Conservation (phyloP, 2,888 invertebrate species). For the Lasioglossum lativentre region DNA sequence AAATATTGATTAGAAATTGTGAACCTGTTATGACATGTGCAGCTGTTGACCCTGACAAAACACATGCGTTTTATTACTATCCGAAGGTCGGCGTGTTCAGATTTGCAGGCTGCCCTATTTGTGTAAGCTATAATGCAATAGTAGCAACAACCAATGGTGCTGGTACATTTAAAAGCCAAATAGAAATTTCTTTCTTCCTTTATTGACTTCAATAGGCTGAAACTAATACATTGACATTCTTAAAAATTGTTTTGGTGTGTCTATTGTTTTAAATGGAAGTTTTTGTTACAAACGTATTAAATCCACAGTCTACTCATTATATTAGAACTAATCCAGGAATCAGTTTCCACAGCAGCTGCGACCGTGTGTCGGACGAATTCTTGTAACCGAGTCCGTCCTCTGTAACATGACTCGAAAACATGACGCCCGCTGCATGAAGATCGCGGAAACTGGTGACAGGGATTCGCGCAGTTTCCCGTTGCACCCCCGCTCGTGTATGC, state of each 20-base stretch:
- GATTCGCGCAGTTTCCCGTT: conserved; percentile 20
- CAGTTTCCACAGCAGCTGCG: not conserved
- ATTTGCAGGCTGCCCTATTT: not conserved
- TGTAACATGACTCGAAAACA: conserved; percentile 18
- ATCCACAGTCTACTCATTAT: not conserved
- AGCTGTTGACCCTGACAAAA: not conserved
- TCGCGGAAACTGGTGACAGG: conserved; percentile 15
- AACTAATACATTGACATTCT: no score
- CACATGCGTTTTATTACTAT: not conserved
- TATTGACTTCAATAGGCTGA: no score
- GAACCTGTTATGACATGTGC: not conserved
- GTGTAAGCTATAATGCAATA: no score
- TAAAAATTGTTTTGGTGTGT: no score
- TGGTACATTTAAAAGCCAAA: not conserved
- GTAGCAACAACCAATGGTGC: not conserved
- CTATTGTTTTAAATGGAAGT: no score
- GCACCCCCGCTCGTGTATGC: conserved; percentile 11
- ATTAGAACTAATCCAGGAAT: not conserved
- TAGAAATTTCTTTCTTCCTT: not conserved
- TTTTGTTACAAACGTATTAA: no score
- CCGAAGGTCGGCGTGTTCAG: not conserved
- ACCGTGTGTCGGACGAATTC: not conserved
- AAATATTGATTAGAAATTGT: not conserved
- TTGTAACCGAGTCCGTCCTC: not conserved
- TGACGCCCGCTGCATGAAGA: conserved; percentile 19